Evolutionary conservation across 2,797 vertebrate species (phyloP).

Genomic region (Phalanger gymnotis): DNA sequence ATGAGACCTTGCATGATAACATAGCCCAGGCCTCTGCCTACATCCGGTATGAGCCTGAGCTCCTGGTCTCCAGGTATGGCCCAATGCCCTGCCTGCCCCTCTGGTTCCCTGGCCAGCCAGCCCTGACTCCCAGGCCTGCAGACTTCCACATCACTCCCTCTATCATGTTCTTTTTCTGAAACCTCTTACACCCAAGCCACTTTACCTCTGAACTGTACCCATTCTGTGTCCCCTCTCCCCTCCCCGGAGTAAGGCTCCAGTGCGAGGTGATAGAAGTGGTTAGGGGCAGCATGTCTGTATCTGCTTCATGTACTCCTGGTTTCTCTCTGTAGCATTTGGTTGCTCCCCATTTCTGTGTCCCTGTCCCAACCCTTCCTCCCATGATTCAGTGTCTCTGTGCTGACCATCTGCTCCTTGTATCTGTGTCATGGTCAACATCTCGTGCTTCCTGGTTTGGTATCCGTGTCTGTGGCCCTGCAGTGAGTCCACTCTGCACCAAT

Average conservation of each 20-base stretch:
- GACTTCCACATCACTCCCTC: background rate
- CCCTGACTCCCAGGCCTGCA: background rate
- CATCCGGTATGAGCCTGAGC: slow-evolving; percentile 92
- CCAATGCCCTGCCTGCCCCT: background rate
- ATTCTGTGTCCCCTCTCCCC: background rate
- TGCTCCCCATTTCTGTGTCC: slow-evolving; percentile 1
- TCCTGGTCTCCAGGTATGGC: slow-evolving; percentile 90
- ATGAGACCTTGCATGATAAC: slow-evolving; percentile 89
- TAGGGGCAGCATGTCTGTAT: background rate
- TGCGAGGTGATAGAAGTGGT: background rate
- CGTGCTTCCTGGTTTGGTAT: slow-evolving; percentile 41
- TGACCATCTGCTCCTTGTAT: background rate
- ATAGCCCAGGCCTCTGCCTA: slow-evolving; percentile 85
- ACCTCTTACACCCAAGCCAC: background rate
- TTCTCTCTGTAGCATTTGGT: background rate
- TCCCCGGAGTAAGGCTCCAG: background rate
- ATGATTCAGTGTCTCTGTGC: slow-evolving; percentile 8
- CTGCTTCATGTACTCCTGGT: background rate
- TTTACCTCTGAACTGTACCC: background rate
- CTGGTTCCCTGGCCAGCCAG: no score
- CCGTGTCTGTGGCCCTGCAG: slow-evolving; percentile 79
- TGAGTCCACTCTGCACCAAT: slow-evolving; percentile 92
- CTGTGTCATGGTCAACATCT: slow-evolving; percentile 21
- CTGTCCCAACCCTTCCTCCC: slow-evolving; percentile 1
- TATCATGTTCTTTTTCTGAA: background rate